Evolutionary conservation across 1,140 invertebrate species (phyloP), one percentile per base, ranked within the genome.

Genomic region (Antheraea mylitta): DNA sequence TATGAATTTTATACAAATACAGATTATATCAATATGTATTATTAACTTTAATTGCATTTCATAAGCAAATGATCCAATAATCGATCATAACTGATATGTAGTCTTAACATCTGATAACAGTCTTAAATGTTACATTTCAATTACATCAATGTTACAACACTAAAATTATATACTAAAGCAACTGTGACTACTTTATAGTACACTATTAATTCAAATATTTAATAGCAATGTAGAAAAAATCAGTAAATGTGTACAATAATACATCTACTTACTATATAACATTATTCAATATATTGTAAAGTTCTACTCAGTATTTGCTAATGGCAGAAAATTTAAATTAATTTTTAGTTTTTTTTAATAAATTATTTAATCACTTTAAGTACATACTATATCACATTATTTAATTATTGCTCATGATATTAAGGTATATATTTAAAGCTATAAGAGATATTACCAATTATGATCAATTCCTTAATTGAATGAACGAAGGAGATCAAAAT

Each of bases 361-460:
- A 53, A 53, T 36, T 63, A 63, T 63, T 63, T 63, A n/a, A 63
- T 30, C n/a, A n/a, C n/a, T n/a, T n/a, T 36, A 63, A 63, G 30
- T 37, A 63, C 11, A 22, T 30, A n/a, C 61, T 37, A 63, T 63
- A 37, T 30, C 61, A 63, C 16, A n/a, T 30, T 37, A n/a, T 37
- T 37, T n/a, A 63, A 63, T 63, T 63, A 63, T 63, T 63, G 61
- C 61, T 63, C 37, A 18, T 63, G 16, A 63, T 63, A 61, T 10
- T 36, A 11, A 37, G 61, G 30, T 30, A 37, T 37, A 37, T 30
- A 37, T 30, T 36, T 36, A 63, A 30, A 63, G 37, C 16, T 60
- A 60, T 37, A 9, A 37, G 16, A 63, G 37, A 63, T 18, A 63
- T 36, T 2, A 0, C 13, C 16, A 16, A 6, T n/a, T 36, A 37